Conservation (phyloP, 2,797 vertebrate species). For the Psittacula echo region DNA sequence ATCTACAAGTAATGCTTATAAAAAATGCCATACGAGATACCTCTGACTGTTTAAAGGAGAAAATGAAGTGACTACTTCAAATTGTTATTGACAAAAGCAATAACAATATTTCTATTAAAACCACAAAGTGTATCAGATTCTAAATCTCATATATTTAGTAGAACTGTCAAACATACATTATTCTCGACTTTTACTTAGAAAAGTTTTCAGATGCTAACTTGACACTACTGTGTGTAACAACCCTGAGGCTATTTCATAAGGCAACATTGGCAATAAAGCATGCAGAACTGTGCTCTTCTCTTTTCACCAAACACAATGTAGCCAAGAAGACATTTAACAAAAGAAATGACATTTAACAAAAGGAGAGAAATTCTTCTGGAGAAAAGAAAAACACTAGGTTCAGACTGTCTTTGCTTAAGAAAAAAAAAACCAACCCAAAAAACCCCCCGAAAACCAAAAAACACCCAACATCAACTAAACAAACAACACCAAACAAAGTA, state of each 20-base stretch:
- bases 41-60: neutral
- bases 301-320: neutral
- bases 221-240: neutral
- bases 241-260: neutral
- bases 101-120: slow-evolving; percentile 22
- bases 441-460: no score
- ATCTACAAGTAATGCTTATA: neutral
- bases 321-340: neutral
- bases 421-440: neutral
- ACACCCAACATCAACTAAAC: neutral
- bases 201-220: neutral
- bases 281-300: neutral
- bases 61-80: neutral
- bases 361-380: neutral
- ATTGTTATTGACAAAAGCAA: neutral
- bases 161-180: slow-evolving; percentile 28
- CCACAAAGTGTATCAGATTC: neutral
- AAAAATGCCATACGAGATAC: neutral
- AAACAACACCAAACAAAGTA: neutral
- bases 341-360: neutral
- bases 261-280: neutral
- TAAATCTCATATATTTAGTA: slow-evolving; percentile 31
- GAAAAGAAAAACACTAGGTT: neutral
- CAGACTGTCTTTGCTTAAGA: neutral
- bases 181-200: neutral